Evolutionary conservation across 2,888 invertebrate species (phyloP), one percentile per base, ranked within the genome.

Genomic region (Himalopsyche japonica): DNA sequence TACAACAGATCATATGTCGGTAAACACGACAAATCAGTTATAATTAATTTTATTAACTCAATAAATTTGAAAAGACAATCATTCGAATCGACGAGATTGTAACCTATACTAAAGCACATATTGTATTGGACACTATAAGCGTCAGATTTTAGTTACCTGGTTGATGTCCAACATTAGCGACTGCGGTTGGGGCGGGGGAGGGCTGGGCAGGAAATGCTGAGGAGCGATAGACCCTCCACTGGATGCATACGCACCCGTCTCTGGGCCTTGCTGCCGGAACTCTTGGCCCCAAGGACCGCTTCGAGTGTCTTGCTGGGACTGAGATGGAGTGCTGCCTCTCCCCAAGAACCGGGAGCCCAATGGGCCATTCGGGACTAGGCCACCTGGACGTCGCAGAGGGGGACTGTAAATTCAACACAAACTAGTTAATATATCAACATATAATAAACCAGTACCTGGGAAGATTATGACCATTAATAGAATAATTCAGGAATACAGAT

Each of bases 171-270:
- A 77, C 87, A 87, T 87, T 15, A 87, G 85, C 5, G 87, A 86
- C 70, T 87, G 87, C 1, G 86, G 86, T 15, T 85, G 85, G 4
- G 86, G 89, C 47, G 89, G 85, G 3, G 86, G 89, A 27, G 89
- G 88, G 57, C 88, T 84, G n/a, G 87, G 87, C 24, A 87, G 86
- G 87, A 88, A 87, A 86, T 88, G 89, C 87, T 86, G 87, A 27
- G 88, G 87, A 27, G 70, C 27, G 30, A 70, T 70, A 27, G 70
- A 70, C 5, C 70, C 70, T 15, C 70, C 70, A 10, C 85, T 30
- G 27, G 70, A 70, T 27, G 70, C 70, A 20, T 70, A 70, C 10
- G 70, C 70, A 4, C 70, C 70, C 27, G 70, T 27, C 70, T 70
- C 70, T 0, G 87, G 89, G 78, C 88, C 88, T 86, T 87, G 88